phyloP scores from a whole-genome alignment of 2,113 vertebrate species.

The Trogon melanurus region DNA sequence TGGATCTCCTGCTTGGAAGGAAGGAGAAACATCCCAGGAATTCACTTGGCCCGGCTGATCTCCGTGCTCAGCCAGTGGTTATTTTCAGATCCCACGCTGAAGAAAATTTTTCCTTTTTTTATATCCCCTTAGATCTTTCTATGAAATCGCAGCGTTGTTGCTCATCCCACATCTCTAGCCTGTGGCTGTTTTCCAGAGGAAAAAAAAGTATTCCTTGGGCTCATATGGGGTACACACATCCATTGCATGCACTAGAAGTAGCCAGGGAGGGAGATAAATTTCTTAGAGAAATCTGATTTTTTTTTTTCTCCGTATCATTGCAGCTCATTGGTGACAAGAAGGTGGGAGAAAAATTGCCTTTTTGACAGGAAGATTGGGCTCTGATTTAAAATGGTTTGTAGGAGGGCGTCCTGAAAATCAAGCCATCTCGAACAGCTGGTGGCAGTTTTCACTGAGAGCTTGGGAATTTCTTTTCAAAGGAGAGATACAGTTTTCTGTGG shows the following conservation, averaged over 20 bases:
- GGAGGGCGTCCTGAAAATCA: neutral
- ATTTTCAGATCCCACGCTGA: conserved; percentile 5
- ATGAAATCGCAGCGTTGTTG: neutral
- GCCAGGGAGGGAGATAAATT: neutral
- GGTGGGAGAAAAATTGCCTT: neutral
- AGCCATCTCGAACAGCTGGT: neutral
- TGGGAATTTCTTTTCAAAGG: neutral
- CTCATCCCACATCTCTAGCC: neutral
- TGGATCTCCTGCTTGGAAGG: neutral
- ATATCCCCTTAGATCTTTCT: neutral
- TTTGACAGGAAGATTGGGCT: neutral
- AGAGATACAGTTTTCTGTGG: neutral
- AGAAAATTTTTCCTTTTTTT: neutral
- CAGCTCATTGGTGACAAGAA: neutral
- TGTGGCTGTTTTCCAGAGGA: neutral
- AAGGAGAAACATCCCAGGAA: conserved; percentile 33
- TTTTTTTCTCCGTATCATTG: neutral
- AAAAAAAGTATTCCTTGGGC: neutral
- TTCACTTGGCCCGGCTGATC: neutral
- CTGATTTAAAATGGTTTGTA: neutral
- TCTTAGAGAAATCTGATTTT: neutral
- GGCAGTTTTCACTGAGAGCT: neutral
- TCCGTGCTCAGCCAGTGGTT: fast-evolving
- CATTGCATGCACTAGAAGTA: neutral
- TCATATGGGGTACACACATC: fast-evolving